A percentile compares a stretch with the other conserved stretches of the same genome.
Conservation (phyloP, 2,888 invertebrate genomes). For the Scaptomyza polygonia region DNA sequence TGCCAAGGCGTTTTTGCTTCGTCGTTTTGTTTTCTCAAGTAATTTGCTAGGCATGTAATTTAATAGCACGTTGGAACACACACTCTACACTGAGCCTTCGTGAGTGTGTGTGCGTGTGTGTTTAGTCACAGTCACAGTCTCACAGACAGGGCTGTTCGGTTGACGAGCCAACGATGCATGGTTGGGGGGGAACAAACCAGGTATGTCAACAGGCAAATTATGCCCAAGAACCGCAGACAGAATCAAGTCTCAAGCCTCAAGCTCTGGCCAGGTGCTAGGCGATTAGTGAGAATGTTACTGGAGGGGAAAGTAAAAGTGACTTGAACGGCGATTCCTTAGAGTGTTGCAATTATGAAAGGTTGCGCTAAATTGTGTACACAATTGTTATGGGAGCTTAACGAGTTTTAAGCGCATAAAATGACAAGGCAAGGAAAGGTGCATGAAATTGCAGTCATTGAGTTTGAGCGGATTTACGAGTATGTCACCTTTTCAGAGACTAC, state of each 20-base stretch:
- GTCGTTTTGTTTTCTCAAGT: constrained; percentile 71
- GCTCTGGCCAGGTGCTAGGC: constrained; percentile 32
- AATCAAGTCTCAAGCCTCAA: constrained; percentile 33
- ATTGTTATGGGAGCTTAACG: constrained; percentile 28
- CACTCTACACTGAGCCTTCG: constrained; percentile 33
- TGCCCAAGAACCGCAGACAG: constrained; percentile 60
- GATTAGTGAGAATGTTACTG: constrained; percentile 37
- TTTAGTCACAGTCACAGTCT: constrained; percentile 36
- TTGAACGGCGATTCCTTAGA: constrained; percentile 41
- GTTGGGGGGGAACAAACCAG: constrained; percentile 20
- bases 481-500: neutral
- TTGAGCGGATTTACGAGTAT: neutral
- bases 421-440: constrained; percentile 2
- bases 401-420: neutral
- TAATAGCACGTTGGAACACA: constrained; percentile 57
- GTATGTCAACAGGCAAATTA: constrained; percentile 73
- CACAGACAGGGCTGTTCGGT: constrained; percentile 49
- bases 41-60: constrained; percentile 73
- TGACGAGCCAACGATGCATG: constrained; percentile 73
- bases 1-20: constrained; percentile 63
- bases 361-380: constrained; percentile 57
- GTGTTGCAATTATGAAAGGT: constrained; percentile 56
- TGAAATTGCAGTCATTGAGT: constrained; percentile 1
- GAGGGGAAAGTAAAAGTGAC: constrained; percentile 10
- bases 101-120: constrained; percentile 11